Base-by-base conservation (phyloP, 2,888 invertebrate genomes). In the Spilosoma lubricipeda region DNA sequence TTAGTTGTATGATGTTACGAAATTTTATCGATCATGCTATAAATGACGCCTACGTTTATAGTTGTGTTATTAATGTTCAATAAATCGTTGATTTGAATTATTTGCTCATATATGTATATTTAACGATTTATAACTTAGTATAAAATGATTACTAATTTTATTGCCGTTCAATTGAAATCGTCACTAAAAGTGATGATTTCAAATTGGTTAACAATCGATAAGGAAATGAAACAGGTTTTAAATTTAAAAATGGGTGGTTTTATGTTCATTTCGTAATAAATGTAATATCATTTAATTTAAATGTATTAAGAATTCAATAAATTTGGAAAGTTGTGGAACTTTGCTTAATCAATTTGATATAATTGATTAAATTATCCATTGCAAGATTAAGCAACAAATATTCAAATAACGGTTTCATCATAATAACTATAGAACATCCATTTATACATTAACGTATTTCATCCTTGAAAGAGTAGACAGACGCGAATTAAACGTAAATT, bases 1-100 rank as follows among this genome's bases (percentile, higher is more conserved):
- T 88, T 83, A 85, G 74, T 85, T 86, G 81, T 83, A 83, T 82
- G 79, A 82, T 75, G 81, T 89, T 86, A 70, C 63, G 86, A 83
- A 89, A 90, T 85, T 87, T 83, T 86, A 88, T 89, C 87, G 81
- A 87, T 86, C 86, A 86, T 83, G 78, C 79, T 82, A 80, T 82
- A 86, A 87, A 87, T 79, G 85, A 84, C 83, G 82, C 83, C 79
- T 85, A 80, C 80, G 84, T 77, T 78, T 77, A 80, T 77, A 83
- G 80, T 82, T 82, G 73, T 81, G 78, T 86, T 86, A 89, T 90
- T 87, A 90, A 88, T 83, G 83, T 78, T 81, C 80, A 84, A 89
- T 88, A 86, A 86, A 88, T 85, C 85, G 79, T 81, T 82, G 79
- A 77, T 87, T 84, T 77, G 77, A 80, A 79, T 86, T 86, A 85